Base-by-base conservation (phyloP, 2,113 vertebrate genomes). In the Sinocyclocheilus grahami region DNA sequence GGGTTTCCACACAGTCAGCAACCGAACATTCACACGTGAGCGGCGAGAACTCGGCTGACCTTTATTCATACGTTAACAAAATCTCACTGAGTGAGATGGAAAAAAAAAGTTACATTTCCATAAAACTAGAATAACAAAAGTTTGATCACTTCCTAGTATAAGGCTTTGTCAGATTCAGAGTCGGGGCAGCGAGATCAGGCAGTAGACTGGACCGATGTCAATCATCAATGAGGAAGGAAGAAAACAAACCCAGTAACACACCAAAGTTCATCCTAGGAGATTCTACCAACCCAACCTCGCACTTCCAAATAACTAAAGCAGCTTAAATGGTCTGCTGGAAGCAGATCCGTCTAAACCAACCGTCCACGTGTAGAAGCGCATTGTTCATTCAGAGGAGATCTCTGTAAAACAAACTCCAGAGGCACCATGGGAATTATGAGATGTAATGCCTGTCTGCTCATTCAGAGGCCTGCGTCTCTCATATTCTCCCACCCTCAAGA, bases 151-250 rank as follows among this genome's bases (percentile, higher is more conserved):
- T 53, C 39, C 3, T 86, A 91, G 90, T 69, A 86, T 96, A 96
- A 97, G 95, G 95, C 96, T 95, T 95, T 92, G 42, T 20, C 42
- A 77, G 74, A 90, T 78, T 82, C 62, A 76, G 87, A 93, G 90
- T 91, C 88, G 92, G 92, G 89, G 89, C 91, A 94, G 93, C 6
- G 94, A 96, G 95, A 93, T 95, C 94, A 95, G n/a, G 65, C 89
- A 94, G 94, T 63, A 94, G 90, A 92, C 27, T 75, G 39, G 91
- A 71, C 74, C 22, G 33, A 24, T 37, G 88, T 80, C 78, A 82
- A 67, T 74, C 42, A 84, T 48, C 42, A 20, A 63, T 67, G 60
- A 27, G 51, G 51, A 78, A 78, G 46, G 58, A 48, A 71, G 30
- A 86, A 58, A 67, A 71, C 63, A 46, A 58, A 69, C 53, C 69